Percentiles rank a stretch among this genome's conserved stretches.
Conservation (phyloP, 2,888 invertebrate species). For the Frankliniella fusca region DNA sequence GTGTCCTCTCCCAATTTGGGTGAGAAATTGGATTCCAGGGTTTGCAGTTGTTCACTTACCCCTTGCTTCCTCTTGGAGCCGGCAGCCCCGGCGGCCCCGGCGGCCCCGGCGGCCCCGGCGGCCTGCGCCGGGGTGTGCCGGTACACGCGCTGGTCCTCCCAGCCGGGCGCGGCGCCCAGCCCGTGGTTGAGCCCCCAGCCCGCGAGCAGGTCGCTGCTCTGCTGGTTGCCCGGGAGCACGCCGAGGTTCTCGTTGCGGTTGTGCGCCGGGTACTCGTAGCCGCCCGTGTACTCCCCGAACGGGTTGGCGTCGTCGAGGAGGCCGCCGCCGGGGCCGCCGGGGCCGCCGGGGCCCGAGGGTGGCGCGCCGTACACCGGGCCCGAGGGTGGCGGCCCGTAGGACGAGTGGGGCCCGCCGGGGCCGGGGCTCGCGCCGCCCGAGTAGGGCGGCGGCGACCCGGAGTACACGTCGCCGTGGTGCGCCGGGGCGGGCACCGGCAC, state of each 20-base stretch:
- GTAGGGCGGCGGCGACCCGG: conserved; percentile 30
- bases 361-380: conserved; percentile 30
- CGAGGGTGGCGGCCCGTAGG: conserved; percentile 30
- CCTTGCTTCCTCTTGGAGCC: neutral
- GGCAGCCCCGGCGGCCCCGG: neutral
- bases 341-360: conserved; percentile 33
- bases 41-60: too few species aligned
- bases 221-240: conserved; percentile 38
- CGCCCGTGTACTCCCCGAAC: conserved; percentile 38
- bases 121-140: neutral
- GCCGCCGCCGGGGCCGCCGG: conserved; percentile 35
- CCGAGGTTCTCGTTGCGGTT: conserved; percentile 28
- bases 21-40: too few species aligned
- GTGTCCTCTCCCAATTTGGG: too few species aligned
- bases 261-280: conserved; percentile 24
- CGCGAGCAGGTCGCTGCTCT: conserved; percentile 39
- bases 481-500: conserved; percentile 44
- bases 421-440: too few species aligned
- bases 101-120: neutral
- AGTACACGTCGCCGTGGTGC: conserved; percentile 39
- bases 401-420: neutral
- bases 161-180: conserved; percentile 32
- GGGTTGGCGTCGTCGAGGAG: conserved; percentile 38
- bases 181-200: conserved; percentile 42
- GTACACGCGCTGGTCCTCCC: conserved; percentile 32